Evolutionary conservation across 2,797 vertebrate genomes (phyloP).

Genomic region (Sebastes reedi): DNA sequence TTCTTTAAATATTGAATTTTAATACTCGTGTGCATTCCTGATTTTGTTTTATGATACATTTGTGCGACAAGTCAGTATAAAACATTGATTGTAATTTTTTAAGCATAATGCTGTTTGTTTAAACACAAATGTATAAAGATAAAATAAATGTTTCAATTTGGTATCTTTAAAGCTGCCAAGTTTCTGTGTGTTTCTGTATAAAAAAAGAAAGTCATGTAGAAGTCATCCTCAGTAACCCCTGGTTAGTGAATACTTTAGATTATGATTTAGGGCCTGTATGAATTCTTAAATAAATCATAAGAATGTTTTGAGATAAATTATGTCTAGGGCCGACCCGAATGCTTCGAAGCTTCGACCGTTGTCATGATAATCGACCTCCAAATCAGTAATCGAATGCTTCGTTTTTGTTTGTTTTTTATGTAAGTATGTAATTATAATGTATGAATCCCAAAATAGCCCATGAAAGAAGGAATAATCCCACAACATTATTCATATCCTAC

Average conservation of each 20-base stretch:
- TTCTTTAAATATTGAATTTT: constrained; percentile 76
- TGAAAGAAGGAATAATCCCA: no score
- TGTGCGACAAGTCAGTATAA: constrained; percentile 72
- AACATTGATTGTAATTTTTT: constrained; percentile 79
- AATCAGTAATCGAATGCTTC: no score
- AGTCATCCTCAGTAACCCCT: not conserved
- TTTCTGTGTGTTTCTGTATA: not conserved
- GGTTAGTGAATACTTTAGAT: not conserved
- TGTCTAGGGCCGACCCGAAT: no score
- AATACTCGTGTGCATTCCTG: constrained; percentile 76
- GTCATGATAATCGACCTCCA: no score
- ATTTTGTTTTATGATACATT: constrained; percentile 88
- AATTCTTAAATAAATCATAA: not conserved
- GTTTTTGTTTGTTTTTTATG: no score
- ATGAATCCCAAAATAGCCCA: no score
- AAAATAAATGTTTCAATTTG: constrained; percentile 81
- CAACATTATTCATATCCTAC: no score
- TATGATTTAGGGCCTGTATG: not conserved
- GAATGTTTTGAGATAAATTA: not conserved
- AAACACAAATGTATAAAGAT: constrained; percentile 69
- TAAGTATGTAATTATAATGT: no score
- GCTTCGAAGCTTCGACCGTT: no score
- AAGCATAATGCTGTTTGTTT: constrained; percentile 73
- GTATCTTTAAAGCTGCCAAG: constrained; percentile 58
- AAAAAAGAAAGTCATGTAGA: not conserved